Evolutionary conservation across 2,888 invertebrate genomes (phyloP).

Genomic region (Nysson spinosus): DNA sequence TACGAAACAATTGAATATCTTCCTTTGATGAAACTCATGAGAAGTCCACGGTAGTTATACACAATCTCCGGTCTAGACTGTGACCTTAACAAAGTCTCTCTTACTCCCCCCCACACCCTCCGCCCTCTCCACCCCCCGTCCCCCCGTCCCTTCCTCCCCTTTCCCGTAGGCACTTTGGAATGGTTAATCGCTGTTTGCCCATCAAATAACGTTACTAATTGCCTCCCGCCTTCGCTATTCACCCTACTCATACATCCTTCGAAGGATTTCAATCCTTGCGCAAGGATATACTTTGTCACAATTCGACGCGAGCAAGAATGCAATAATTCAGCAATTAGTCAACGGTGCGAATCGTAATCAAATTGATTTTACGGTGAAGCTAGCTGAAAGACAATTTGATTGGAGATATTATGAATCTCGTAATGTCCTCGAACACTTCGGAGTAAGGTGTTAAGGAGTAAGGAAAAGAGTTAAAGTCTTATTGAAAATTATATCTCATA

Average conservation of each 20-base stretch:
- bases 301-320: neutral
- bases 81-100: constrained; percentile 43
- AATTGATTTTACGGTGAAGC: too few species aligned
- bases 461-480: too few species aligned
- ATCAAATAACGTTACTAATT: constrained; percentile 54
- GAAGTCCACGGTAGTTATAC: constrained; percentile 10
- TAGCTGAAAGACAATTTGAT: too few species aligned
- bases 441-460: too few species aligned
- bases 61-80: constrained; percentile 43
- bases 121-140: neutral
- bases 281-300: neutral
- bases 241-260: too few species aligned
- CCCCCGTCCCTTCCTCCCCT: neutral
- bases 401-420: too few species aligned
- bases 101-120: constrained; percentile 7
- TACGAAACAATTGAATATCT: constrained; percentile 6
- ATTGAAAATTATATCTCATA: too few species aligned
- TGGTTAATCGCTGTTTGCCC: constrained; percentile 49
- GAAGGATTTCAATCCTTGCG: constrained; percentile 1
- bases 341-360: too few species aligned
- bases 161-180: constrained; percentile 25
- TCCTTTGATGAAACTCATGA: constrained; percentile 6
- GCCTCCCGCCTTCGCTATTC: constrained; percentile 33
- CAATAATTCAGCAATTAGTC: too few species aligned
- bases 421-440: too few species aligned